phyloP scores from a whole-genome alignment of 2,113 vertebrate species.

The Smithornis capensis region DNA sequence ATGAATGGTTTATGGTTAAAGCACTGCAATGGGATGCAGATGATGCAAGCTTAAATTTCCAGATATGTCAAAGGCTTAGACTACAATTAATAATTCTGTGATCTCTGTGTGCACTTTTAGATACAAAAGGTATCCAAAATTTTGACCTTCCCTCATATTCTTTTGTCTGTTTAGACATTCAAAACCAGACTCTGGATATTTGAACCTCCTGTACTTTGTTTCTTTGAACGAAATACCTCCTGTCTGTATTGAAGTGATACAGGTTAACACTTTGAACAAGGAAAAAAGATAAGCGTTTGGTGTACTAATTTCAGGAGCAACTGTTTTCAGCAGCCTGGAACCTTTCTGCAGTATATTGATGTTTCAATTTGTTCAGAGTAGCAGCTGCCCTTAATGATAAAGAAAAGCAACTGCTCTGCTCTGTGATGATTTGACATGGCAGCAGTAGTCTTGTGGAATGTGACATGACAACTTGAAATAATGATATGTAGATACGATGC shows the following conservation, averaged over 20 bases:
- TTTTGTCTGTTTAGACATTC: neutral
- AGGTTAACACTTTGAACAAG: slow-evolving; percentile 35
- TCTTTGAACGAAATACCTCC: slow-evolving; percentile 21
- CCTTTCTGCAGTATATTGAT: slow-evolving; percentile 51
- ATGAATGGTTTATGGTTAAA: neutral
- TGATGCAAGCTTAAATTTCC: neutral
- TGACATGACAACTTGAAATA: slow-evolving; percentile 39
- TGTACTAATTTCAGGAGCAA: slow-evolving; percentile 47
- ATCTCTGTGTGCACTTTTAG: neutral
- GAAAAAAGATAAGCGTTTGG: neutral
- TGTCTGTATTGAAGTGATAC: slow-evolving; percentile 6
- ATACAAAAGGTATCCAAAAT: neutral
- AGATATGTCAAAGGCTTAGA: neutral
- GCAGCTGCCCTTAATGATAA: slow-evolving; percentile 65
- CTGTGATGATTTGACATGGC: slow-evolving; percentile 18
- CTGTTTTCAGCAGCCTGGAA: slow-evolving; percentile 54
- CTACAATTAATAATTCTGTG: neutral
- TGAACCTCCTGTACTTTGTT: neutral
- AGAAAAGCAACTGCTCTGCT: slow-evolving; percentile 24
- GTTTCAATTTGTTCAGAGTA: slow-evolving; percentile 58
- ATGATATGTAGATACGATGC: slow-evolving; percentile 6
- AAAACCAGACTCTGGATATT: neutral
- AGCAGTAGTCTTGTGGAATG: slow-evolving; percentile 39
- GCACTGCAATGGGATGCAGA: neutral
- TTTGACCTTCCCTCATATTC: neutral